Evolutionary conservation across 1,140 invertebrate species (phyloP), one percentile per base, ranked within the genome.

Genomic region (Rhizoglyphus robini): DNA sequence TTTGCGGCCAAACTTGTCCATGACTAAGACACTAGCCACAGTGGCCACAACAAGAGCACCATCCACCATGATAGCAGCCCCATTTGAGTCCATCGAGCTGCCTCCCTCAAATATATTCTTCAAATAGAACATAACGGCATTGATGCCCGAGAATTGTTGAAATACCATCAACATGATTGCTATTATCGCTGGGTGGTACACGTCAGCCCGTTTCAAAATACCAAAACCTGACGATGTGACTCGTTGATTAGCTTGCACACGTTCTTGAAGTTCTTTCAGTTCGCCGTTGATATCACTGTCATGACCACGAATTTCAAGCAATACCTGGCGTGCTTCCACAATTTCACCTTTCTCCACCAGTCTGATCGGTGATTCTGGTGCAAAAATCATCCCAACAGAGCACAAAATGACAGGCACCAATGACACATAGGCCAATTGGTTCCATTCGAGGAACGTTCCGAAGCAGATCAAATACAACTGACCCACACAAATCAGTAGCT

Each of bases 51-150:
- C 89, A 72, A 95, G 93, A 0, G 95, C 89, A 5, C 86, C 73
- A 15, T 88, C 90, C 30, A 95, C 84, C 66, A 94, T 86, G 31
- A 90, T 90, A 0, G 88, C 83, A 0, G 82, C 82, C 27, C 81
- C 70, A 31, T 77, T 74, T 0, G 82, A 65, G 15, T 80, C 69
- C 11, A 88, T 78, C 2, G 74, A 85, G 66, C 83, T 81, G 0
- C 83, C 81, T 4, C 86, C 81, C 4, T 79, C 79, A 75, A 96
- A 96, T 59, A 96, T 94, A 51, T 78, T 78, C 13, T 85, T 86
- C 0, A 90, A 88, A 73, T 96, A 95, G 74, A 94, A 95, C 68
- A 95, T 90, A 30, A 94, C 85, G 3, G 90, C 90, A 70, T 93
- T 94, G 68, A 92, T 91, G 25, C 91, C 92, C 68, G 85, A 90